Percentiles rank a stretch among this genome's conserved stretches.
phyloP scores from a whole-genome alignment of 2,113 vertebrate genomes.

The Mixornis gularis region DNA sequence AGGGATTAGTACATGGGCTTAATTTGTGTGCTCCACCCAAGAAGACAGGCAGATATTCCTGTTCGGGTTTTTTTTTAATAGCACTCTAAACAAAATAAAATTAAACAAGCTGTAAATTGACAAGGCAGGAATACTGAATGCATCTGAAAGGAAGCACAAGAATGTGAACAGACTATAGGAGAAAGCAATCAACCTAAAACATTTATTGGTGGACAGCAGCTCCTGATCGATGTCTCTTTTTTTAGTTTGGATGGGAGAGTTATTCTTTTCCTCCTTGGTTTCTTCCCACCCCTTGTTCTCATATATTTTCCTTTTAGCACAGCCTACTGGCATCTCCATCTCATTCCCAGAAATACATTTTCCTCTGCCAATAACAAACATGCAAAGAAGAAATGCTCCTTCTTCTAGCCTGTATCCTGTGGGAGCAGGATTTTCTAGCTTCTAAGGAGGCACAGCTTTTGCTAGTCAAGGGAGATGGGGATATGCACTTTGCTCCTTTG shows the following conservation, averaged over 20 bases:
- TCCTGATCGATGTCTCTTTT: neutral
- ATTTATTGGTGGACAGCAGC: neutral
- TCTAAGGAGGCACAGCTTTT: neutral
- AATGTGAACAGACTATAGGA: neutral
- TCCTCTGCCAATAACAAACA: neutral
- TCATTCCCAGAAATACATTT: neutral
- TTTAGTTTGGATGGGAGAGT: neutral
- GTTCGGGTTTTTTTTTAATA: accelerated
- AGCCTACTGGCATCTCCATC: neutral
- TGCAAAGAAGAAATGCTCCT: neutral
- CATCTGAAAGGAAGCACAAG: neutral
- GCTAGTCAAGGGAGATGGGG: neutral
- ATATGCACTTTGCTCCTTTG: neutral
- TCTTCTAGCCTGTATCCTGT: neutral
- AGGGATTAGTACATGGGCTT: neutral
- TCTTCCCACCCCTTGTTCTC: neutral
- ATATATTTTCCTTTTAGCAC: neutral
- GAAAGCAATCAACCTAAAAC: neutral
- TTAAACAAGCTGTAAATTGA: neutral
- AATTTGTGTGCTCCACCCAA: neutral
- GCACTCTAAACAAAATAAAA: neutral
- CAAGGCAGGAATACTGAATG: neutral
- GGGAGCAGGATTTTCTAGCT: neutral
- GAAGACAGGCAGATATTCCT: neutral
- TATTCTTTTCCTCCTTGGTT: neutral